phyloP scores from a whole-genome alignment of 2,113 vertebrate species.

The Limnothrissa miodon region DNA sequence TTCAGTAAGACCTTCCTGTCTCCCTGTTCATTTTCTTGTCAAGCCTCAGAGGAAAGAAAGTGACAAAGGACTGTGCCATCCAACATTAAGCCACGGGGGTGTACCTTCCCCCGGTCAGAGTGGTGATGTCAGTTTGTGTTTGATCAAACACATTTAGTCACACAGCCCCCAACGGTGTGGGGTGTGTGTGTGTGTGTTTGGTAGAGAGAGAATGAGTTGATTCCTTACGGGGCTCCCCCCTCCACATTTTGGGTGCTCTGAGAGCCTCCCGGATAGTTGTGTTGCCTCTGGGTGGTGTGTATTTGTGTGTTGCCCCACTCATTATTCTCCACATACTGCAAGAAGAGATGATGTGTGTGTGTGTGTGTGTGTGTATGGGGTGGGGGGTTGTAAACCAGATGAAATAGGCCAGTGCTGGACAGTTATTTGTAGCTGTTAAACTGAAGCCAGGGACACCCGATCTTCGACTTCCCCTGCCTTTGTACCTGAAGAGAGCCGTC shows the following conservation, averaged over 20 bases:
- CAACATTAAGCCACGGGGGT: not conserved
- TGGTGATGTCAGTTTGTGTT: constrained; percentile 37
- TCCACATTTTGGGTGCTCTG: constrained; percentile 46
- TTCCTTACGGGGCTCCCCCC: constrained; percentile 42
- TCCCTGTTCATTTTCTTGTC: not conserved
- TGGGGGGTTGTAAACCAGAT: constrained; percentile 11
- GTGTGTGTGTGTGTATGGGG: not conserved
- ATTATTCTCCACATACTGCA: constrained; percentile 57
- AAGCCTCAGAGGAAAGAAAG: not conserved
- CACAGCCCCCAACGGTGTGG: not conserved
- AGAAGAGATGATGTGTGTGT: not conserved
- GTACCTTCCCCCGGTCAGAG: constrained; percentile 10
- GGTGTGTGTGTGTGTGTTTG: constrained; percentile 2
- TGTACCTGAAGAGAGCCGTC: no score
- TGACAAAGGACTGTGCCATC: constrained; percentile 12
- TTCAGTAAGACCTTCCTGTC: constrained; percentile 1
- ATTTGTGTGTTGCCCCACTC: constrained; percentile 39
- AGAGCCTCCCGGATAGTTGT: constrained; percentile 49
- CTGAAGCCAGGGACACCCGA: constrained; percentile 28
- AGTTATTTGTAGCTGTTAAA: constrained; percentile 36
- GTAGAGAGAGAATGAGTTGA: not conserved
- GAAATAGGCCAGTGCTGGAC: constrained; percentile 44
- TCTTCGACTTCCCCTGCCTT: constrained; percentile 7
- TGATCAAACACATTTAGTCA: constrained; percentile 43
- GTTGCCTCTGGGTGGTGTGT: constrained; percentile 55